A percentile compares a stretch with the other conserved stretches of the same genome.
Evolutionary conservation across 2,888 invertebrate species (phyloP).

Genomic region (Drosophila barbarae): DNA sequence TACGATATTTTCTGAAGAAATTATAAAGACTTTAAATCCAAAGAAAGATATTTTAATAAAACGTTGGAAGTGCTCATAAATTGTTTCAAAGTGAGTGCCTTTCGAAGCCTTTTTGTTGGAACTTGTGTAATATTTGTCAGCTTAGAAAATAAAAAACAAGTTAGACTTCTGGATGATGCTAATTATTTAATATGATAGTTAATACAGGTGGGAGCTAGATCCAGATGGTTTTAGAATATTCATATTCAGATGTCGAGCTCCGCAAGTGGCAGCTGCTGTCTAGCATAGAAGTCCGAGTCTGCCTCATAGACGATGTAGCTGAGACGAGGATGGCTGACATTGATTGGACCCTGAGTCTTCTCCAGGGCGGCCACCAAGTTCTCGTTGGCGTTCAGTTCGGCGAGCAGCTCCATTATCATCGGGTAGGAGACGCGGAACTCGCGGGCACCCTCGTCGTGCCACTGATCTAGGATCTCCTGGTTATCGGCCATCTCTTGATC

Average conservation of each 20-base stretch:
- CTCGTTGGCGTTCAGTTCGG: slow-evolving; percentile 44
- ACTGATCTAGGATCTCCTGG: slow-evolving; percentile 15
- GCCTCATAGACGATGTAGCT: slow-evolving; percentile 45
- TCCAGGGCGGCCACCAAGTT: slow-evolving; percentile 32
- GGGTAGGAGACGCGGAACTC: slow-evolving; percentile 44
- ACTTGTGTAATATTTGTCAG: no score
- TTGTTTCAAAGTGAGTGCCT: neutral
- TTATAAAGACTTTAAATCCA: neutral
- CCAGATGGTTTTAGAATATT: no score
- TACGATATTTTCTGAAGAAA: neutral
- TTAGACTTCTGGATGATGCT: neutral
- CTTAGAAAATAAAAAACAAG: neutral
- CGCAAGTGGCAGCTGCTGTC: neutral
- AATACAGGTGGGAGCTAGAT: neutral
- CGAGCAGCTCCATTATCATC: slow-evolving; percentile 45
- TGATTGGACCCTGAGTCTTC: neutral
- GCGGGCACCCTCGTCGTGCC: slow-evolving; percentile 7
- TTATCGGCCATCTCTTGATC: slow-evolving; percentile 40
- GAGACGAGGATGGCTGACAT: neutral
- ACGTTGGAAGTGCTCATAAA: neutral
- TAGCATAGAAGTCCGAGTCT: slow-evolving; percentile 18
- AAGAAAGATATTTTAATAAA: neutral
- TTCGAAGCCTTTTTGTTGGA: no score
- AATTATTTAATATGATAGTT: neutral
- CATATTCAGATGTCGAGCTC: neutral